Evolutionary conservation across 2,888 invertebrate species (phyloP).

Genomic region (Philereme vetulata): DNA sequence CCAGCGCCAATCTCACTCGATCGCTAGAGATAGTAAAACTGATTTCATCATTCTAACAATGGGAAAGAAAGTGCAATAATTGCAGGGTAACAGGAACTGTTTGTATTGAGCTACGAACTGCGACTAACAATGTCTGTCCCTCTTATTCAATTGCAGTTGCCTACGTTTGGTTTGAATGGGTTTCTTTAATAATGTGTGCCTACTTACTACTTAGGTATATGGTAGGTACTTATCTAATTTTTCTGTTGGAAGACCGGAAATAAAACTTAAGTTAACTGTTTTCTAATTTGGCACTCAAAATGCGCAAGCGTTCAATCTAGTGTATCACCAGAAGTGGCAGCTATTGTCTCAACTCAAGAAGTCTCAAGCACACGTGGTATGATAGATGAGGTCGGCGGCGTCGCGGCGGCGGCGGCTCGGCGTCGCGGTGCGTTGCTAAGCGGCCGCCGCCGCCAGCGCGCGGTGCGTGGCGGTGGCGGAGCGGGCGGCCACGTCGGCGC

Average conservation of each 20-base stretch:
- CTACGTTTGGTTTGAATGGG: constrained; percentile 3
- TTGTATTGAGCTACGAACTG: constrained; percentile 27
- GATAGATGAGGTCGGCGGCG: constrained; percentile 42
- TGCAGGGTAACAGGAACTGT: constrained; percentile 71
- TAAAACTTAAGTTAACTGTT: background rate
- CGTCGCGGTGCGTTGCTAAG: constrained; percentile 22
- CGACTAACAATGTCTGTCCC: constrained; percentile 27
- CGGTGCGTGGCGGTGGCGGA: constrained; percentile 40
- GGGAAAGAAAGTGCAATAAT: constrained; percentile 81
- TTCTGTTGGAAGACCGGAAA: no score
- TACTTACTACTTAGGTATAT: background rate
- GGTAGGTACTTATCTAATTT: no score
- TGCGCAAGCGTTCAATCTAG: background rate
- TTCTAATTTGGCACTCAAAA: background rate
- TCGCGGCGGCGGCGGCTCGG: constrained; percentile 32
- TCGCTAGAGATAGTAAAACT: constrained; percentile 76
- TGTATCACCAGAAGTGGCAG: constrained; percentile 11
- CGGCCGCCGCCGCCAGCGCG: constrained; percentile 50
- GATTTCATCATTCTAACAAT: constrained; percentile 76
- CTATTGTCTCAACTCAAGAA: background rate
- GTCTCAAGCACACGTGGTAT: constrained; percentile 27
- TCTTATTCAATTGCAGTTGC: constrained; percentile 21
- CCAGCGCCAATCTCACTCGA: constrained; percentile 69
- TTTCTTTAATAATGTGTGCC: background rate
- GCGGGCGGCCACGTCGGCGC: constrained; percentile 54